These are phyloP conservation scores for Dasypolia templi DNA, from an alignment of 2,888 invertebrate genomes.

Conservation along the genomic window DNA sequence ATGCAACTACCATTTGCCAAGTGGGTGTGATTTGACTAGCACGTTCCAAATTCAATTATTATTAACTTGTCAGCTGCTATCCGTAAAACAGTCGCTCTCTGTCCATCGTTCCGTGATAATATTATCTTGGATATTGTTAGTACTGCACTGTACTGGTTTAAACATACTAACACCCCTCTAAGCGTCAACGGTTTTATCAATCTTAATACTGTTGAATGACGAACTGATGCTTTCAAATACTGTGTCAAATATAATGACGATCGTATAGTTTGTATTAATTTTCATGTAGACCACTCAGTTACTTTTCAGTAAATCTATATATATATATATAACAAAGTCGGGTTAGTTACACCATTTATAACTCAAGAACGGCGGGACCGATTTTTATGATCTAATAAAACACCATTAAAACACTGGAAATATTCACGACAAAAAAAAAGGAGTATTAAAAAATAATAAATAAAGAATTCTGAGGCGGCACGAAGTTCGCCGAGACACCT, in stretches of 20 bases:
- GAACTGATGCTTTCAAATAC: neutral
- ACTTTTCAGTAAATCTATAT: too few species aligned
- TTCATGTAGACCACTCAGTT: neutral
- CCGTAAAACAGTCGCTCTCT: neutral
- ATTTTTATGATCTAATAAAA: too few species aligned
- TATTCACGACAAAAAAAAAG: too few species aligned
- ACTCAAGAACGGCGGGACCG: too few species aligned
- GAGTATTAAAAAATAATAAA: too few species aligned
- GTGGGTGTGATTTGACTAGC: conserved; percentile 6
- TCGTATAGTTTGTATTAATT: neutral
- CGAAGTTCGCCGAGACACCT: too few species aligned
- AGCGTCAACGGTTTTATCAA: neutral
- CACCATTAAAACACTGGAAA: too few species aligned
- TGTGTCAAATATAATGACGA: too few species aligned
- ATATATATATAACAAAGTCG: too few species aligned
- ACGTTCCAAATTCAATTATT: conserved; percentile 37
- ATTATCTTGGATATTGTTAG: neutral
- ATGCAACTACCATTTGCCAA: conserved; percentile 6
- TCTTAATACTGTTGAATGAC: neutral
- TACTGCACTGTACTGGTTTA: neutral
- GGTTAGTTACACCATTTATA: too few species aligned
- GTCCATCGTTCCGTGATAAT: neutral
- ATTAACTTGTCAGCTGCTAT: neutral
- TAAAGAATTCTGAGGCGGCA: too few species aligned
- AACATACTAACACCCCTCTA: neutral